phyloP scores from a whole-genome alignment of 2,888 invertebrate genomes.

The Sinelater perroti region DNA sequence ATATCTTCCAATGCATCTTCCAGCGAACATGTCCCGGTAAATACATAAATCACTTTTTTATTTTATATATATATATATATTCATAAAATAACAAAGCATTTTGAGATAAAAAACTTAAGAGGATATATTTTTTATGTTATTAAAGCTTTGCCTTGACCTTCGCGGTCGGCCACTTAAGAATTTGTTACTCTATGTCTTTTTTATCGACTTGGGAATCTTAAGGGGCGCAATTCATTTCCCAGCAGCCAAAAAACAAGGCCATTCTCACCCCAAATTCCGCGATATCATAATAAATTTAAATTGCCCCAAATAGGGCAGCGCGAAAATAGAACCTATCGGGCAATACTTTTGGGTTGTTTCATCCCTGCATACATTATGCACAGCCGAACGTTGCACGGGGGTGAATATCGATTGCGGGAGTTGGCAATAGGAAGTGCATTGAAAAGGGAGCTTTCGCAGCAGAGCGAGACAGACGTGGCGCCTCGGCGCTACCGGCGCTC shows the following conservation, averaged over 20 bases:
- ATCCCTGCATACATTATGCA: constrained; percentile 31
- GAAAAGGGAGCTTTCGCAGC: constrained; percentile 23
- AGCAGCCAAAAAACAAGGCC: constrained; percentile 3
- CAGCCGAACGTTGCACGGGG: constrained; percentile 35
- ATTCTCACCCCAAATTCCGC: constrained; percentile 4
- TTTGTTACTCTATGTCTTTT: no score
- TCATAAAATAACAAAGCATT: no score
- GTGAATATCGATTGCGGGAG: constrained; percentile 36
- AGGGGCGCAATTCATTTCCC: not conserved
- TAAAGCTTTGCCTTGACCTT: no score
- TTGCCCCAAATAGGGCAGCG: constrained; percentile 8
- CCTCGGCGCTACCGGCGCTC: constrained; percentile 42
- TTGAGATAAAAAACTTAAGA: no score
- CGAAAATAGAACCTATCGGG: constrained; percentile 25
- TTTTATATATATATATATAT: no score
- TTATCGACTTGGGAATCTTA: no score
- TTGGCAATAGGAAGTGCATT: constrained; percentile 36
- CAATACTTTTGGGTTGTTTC: constrained; percentile 16
- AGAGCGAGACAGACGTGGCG: constrained; percentile 35
- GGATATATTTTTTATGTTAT: no score
- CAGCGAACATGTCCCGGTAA: no score
- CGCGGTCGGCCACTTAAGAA: no score
- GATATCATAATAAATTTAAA: constrained; percentile 24
- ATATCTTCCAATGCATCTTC: no score
- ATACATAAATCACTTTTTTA: no score